Evolutionary conservation across 2,113 vertebrate genomes (phyloP).

Genomic region (Lasiurus borealis): DNA sequence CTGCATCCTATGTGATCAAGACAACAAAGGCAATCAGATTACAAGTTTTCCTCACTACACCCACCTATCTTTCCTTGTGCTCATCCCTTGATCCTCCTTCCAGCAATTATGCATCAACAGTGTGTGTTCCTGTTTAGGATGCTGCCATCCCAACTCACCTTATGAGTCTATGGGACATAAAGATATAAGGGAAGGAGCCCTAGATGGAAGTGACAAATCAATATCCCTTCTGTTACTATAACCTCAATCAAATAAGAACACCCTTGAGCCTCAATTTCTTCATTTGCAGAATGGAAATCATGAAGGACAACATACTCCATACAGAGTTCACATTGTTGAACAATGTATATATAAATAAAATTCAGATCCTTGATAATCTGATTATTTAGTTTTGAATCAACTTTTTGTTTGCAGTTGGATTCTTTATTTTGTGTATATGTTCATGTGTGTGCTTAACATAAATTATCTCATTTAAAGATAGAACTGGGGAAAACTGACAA

Average conservation of each 20-base stretch:
- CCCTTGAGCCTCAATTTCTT: background rate
- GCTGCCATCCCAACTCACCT: background rate
- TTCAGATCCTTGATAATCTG: background rate
- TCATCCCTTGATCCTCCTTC: background rate
- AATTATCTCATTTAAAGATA: constrained; percentile 18
- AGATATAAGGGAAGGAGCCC: background rate
- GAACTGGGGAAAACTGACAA: background rate
- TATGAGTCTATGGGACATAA: background rate
- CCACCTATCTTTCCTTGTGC: background rate
- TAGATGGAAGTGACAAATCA: background rate
- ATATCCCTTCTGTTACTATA: background rate
- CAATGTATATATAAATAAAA: background rate
- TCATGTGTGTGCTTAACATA: background rate
- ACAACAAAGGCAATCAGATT: background rate
- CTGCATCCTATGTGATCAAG: background rate
- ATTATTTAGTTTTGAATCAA: constrained; percentile 5
- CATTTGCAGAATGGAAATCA: background rate
- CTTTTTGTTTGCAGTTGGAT: background rate
- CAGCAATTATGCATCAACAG: background rate
- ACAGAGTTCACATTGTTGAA: background rate
- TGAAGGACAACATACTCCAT: accelerated
- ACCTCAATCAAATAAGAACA: background rate
- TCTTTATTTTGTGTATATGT: background rate
- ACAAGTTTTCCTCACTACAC: background rate
- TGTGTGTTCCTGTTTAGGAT: background rate